phyloP scores from a whole-genome alignment of 2,797 vertebrate species.

The Ciconia nigra region DNA sequence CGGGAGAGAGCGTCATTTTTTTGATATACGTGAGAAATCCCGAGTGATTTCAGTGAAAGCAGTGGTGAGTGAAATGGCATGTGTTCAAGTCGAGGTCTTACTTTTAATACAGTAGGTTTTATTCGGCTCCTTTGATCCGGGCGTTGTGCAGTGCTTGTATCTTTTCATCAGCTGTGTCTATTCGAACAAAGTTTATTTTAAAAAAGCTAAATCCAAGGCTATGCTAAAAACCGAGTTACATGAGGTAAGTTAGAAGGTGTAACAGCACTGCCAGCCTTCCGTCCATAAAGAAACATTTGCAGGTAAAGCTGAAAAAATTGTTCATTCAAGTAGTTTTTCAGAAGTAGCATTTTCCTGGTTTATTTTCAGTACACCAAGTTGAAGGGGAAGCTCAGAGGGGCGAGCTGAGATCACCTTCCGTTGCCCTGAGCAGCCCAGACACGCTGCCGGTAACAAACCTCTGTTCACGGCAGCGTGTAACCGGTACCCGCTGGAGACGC shows the following conservation, averaged over 20 bases:
- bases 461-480: rapidly evolving
- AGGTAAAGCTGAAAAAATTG: not conserved
- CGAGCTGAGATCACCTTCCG: too few species aligned
- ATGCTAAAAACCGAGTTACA: rapidly evolving
- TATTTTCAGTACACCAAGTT: not conserved
- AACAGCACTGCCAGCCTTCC: not conserved
- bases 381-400: not conserved
- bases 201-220: not conserved
- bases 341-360: not conserved
- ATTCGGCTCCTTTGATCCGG: too few species aligned
- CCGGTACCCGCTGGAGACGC: not conserved
- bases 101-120: not conserved
- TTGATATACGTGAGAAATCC: rapidly evolving
- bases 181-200: not conserved
- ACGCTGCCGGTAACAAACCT: not conserved
- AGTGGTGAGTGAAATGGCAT: not conserved
- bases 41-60: not conserved
- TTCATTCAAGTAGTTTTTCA: not conserved
- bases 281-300: not conserved
- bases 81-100: too few species aligned
- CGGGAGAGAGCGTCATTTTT: not conserved
- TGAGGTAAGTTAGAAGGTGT: not conserved
- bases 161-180: not conserved
- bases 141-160: too few species aligned
- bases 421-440: rapidly evolving